phyloP scores from a whole-genome alignment of 2,888 invertebrate genomes.

The Pseudococcus viburni region DNA sequence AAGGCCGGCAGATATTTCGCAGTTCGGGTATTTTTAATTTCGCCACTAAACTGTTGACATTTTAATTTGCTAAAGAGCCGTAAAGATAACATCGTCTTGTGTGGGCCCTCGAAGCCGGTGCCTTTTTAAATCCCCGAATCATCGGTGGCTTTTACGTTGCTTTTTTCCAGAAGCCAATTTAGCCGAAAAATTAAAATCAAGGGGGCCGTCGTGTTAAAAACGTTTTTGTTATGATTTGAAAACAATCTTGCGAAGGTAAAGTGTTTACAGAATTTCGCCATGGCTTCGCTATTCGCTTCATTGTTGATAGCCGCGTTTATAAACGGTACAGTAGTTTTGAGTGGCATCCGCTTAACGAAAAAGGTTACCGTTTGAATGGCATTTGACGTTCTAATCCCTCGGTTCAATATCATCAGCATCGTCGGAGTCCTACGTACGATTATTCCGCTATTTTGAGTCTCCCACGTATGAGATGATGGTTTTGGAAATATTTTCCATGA shows the following conservation, averaged over 20 bases:
- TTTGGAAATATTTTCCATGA: not conserved
- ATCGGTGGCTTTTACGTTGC: not conserved
- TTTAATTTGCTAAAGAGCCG: conserved; percentile 55
- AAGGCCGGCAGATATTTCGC: not conserved
- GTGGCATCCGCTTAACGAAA: not conserved
- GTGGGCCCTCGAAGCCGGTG: not conserved
- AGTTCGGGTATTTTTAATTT: conserved; percentile 43
- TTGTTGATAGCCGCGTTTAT: not conserved
- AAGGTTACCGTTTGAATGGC: conserved; percentile 51
- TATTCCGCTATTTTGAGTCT: conserved; percentile 15
- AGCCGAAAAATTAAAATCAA: conserved; percentile 28
- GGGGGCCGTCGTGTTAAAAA: not conserved
- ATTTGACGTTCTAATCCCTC: conserved; percentile 50
- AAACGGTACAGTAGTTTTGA: conserved; percentile 55
- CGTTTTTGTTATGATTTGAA: conserved; percentile 18
- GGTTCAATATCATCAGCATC: not conserved
- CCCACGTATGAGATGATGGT: not conserved
- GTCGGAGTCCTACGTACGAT: not conserved
- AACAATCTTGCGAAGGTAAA: conserved; percentile 18
- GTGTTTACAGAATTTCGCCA: conserved; percentile 32
- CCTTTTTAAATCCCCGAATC: not conserved
- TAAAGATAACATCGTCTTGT: conserved; percentile 56
- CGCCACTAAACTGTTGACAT: conserved; percentile 39
- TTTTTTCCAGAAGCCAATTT: conserved; percentile 24
- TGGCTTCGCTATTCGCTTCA: not conserved